Conservation (phyloP, 2,888 invertebrate genomes). For the Pristionchus japonicus region DNA sequence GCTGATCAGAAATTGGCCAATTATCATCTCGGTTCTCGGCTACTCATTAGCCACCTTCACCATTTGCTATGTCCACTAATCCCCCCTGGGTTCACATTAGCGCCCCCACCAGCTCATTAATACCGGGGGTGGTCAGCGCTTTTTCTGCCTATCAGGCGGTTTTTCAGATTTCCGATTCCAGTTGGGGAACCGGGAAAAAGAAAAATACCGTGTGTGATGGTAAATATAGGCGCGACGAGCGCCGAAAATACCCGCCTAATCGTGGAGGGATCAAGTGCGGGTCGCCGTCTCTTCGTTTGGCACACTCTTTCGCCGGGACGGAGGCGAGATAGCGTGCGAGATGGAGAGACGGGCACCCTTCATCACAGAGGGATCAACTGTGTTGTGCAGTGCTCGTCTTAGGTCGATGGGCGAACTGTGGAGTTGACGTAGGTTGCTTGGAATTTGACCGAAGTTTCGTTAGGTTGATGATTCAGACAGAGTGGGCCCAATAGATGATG, state of each 20-base stretch:
- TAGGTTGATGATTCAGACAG: background rate
- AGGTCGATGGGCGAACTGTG: background rate
- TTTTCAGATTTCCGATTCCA: background rate
- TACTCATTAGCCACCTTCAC: background rate
- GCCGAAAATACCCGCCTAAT: background rate
- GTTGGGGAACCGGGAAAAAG: background rate
- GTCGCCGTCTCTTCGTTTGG: too few species aligned
- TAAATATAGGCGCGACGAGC: slow-evolving; percentile 1
- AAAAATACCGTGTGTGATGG: background rate
- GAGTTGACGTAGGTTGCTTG: background rate
- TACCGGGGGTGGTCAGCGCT: background rate
- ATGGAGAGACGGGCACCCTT: too few species aligned
- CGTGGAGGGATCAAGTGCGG: too few species aligned
- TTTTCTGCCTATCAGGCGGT: background rate
- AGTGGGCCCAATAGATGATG: too few species aligned
- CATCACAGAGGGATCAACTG: background rate
- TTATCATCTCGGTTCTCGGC: background rate
- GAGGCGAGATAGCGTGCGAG: too few species aligned
- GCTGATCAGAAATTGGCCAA: background rate
- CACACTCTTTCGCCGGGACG: too few species aligned
- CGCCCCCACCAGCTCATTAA: background rate
- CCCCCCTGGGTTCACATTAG: background rate
- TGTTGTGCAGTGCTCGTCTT: background rate
- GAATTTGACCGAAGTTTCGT: background rate
- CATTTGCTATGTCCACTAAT: background rate